phyloP scores from a whole-genome alignment of 2,113 vertebrate genomes.

The Heterotilapia buettikoferi region DNA sequence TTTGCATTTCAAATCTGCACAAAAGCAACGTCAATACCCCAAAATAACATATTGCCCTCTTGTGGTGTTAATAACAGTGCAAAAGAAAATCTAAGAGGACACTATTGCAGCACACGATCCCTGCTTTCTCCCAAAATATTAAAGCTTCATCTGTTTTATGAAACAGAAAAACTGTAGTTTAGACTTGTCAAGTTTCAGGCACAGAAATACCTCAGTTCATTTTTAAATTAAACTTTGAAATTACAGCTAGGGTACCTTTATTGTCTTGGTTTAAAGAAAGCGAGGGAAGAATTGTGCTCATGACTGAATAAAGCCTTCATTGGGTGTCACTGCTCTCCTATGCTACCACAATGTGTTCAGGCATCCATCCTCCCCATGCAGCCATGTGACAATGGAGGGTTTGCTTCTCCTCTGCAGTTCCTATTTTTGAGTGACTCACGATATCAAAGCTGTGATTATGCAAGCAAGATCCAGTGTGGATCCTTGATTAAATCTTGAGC shows the following conservation, averaged over 20 bases:
- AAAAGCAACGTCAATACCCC: not conserved
- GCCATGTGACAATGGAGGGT: not conserved
- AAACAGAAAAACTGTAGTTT: not conserved
- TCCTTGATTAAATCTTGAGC: not conserved
- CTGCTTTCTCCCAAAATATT: not conserved
- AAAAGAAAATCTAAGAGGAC: not conserved
- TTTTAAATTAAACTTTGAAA: not conserved
- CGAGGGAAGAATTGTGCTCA: not conserved
- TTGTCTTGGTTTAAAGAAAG: not conserved
- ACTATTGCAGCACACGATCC: not conserved
- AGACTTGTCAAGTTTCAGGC: not conserved
- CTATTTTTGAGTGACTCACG: not conserved
- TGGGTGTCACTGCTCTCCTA: not conserved
- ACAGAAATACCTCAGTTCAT: not conserved
- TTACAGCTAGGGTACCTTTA: not conserved
- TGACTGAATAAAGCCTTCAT: not conserved
- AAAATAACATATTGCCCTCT: not conserved
- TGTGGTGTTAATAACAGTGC: not conserved
- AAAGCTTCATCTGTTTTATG: not conserved
- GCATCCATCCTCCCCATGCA: not conserved
- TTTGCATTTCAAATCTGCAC: not conserved
- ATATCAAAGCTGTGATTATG: slow-evolving; percentile 6
- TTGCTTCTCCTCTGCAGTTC: not conserved
- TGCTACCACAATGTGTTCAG: not conserved
- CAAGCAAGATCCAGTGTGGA: not conserved